Evolutionary conservation across 2,888 invertebrate species (phyloP).

Genomic region (Cheiracanthium punctorium): DNA sequence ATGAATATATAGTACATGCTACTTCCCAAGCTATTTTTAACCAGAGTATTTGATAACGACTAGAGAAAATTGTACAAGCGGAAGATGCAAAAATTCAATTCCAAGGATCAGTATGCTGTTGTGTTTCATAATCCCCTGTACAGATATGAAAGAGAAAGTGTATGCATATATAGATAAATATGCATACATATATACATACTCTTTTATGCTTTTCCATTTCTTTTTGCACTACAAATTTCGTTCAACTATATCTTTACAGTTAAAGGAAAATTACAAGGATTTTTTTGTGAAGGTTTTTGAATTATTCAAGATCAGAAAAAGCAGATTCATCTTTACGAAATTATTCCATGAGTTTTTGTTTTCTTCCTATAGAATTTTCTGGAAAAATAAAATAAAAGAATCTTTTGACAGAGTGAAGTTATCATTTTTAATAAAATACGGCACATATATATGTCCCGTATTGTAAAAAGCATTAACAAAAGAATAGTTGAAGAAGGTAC

Average conservation of each 20-base stretch:
- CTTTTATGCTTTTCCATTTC: background rate
- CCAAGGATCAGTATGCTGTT: background rate
- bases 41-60: background rate
- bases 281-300: slow-evolving; percentile 20
- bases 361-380: background rate
- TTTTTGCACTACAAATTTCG: background rate
- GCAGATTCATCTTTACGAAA: background rate
- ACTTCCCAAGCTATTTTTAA: background rate
- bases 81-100: background rate
- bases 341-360: background rate
- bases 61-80: background rate
- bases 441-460: too few species aligned
- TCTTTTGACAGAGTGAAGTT: background rate
- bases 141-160: too few species aligned
- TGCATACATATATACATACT: too few species aligned
- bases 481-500: too few species aligned
- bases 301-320: slow-evolving; percentile 30
- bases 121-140: background rate
- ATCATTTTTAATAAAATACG: background rate
- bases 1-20: too few species aligned
- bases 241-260: slow-evolving; percentile 34
- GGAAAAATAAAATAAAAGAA: background rate
- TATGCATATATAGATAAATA: too few species aligned
- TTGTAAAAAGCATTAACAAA: too few species aligned
- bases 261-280: slow-evolving; percentile 26